Percentiles rank a stretch among this genome's conserved stretches.
These are phyloP conservation scores for Caenorhabditis brenneri DNA, from an alignment of 1,140 invertebrate species.

Conservation along the genomic window DNA sequence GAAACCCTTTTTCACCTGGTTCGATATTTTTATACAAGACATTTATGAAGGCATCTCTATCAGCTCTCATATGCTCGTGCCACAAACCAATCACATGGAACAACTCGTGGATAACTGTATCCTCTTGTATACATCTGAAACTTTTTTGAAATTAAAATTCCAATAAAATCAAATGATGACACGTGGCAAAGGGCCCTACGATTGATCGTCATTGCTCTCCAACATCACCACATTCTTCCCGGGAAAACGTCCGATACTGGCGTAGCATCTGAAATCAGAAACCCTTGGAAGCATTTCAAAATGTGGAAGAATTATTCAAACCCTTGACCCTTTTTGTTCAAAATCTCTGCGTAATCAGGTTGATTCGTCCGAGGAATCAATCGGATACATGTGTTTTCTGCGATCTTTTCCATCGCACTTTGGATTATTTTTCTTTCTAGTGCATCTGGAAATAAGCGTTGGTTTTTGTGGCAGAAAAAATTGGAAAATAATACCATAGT, in stretches of 20 bases:
- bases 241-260: constrained; percentile 49
- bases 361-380: constrained; percentile 42
- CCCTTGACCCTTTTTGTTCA: constrained; percentile 56
- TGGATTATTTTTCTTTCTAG: constrained; percentile 42
- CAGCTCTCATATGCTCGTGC: constrained; percentile 66
- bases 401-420: constrained; percentile 52
- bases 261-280: constrained; percentile 53
- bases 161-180: background rate
- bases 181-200: background rate
- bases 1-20: too few species aligned
- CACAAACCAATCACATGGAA: constrained; percentile 65
- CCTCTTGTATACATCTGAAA: constrained; percentile 61
- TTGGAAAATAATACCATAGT: constrained; percentile 48
- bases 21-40: constrained; percentile 68
- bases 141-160: background rate
- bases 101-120: constrained; percentile 64
- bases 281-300: background rate
- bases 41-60: constrained; percentile 67
- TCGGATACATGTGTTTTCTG: constrained; percentile 54
- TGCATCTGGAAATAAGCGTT: constrained; percentile 42
- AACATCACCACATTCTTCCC: constrained; percentile 58
- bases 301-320: background rate
- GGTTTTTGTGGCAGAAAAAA: background rate
- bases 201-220: constrained; percentile 56
- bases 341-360: constrained; percentile 52